These are phyloP conservation scores for Ischnus inquisitorius DNA, from an alignment of 2,888 invertebrate genomes.

Conservation along the genomic window DNA sequence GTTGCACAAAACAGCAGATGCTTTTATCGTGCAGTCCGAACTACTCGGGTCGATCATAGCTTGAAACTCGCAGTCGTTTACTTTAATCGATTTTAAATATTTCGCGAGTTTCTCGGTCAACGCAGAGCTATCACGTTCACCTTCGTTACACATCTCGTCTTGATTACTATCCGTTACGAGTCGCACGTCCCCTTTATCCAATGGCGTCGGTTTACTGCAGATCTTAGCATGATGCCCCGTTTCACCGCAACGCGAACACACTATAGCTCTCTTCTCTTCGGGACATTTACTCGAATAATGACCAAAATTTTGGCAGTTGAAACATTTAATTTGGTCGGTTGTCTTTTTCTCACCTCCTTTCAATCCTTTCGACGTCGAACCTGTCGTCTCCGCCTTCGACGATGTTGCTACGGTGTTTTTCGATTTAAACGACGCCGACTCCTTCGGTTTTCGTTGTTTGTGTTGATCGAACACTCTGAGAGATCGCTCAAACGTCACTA, in stretches of 20 bases:
- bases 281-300: slow-evolving; percentile 58
- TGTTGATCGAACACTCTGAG: slow-evolving; percentile 24
- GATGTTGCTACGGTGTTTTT: not conserved
- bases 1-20: slow-evolving; percentile 47
- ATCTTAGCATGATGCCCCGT: slow-evolving; percentile 53
- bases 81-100: slow-evolving; percentile 55
- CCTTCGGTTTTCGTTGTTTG: slow-evolving; percentile 16
- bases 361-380: not conserved
- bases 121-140: not conserved
- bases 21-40: slow-evolving; percentile 64
- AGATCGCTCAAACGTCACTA: slow-evolving; percentile 40
- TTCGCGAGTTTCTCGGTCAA: slow-evolving; percentile 44
- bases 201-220: slow-evolving; percentile 54
- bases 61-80: slow-evolving; percentile 36
- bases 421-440: not conserved
- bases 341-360: not conserved
- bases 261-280: slow-evolving; percentile 1
- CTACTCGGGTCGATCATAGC: slow-evolving; percentile 65
- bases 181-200: slow-evolving; percentile 42
- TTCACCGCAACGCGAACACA: slow-evolving; percentile 47
- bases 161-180: slow-evolving; percentile 6
- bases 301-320: slow-evolving; percentile 47
- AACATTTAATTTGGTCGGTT: slow-evolving; percentile 43
- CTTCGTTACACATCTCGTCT: not conserved
- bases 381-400: not conserved